Percentiles rank a stretch among this genome's conserved stretches.
These are phyloP conservation scores for Ptyas mucosa DNA, from an alignment of 2,113 vertebrate genomes.

Conservation along the genomic window DNA sequence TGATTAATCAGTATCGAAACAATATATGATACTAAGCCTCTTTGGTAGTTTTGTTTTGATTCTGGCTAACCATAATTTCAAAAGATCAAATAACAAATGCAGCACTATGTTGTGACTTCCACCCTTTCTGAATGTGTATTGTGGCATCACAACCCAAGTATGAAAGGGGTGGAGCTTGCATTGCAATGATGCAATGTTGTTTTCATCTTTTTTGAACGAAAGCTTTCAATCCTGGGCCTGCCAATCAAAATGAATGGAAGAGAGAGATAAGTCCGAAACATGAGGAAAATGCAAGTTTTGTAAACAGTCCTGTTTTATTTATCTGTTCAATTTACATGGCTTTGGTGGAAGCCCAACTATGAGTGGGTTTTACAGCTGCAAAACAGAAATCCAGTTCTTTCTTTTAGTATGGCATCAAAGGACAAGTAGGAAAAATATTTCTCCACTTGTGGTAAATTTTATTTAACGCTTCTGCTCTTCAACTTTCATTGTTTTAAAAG, in stretches of 20 bases:
- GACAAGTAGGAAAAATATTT: neutral
- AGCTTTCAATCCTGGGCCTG: neutral
- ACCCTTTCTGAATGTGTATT: neutral
- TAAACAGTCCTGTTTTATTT: neutral
- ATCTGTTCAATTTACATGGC: neutral
- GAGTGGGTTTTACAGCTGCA: neutral
- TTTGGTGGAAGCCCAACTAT: neutral
- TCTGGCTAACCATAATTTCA: neutral
- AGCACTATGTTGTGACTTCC: neutral
- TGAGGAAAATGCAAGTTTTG: neutral
- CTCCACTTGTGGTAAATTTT: neutral
- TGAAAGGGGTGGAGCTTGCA: neutral
- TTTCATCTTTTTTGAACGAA: neutral
- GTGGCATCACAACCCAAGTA: neutral
- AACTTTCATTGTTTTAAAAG: neutral
- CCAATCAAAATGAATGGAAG: neutral
- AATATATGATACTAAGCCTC: neutral
- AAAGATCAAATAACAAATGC: neutral
- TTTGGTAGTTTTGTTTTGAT: neutral
- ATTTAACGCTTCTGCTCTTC: neutral
- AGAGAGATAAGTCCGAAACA: neutral
- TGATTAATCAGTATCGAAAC: neutral
- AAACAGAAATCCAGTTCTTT: neutral
- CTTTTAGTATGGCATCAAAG: neutral
- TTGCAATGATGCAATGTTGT: neutral